A percentile compares a stretch with the other conserved stretches of the same genome.
These are phyloP conservation scores for Dorcus parallelipipedus DNA, from an alignment of 2,888 invertebrate genomes.

Conservation along the genomic window DNA sequence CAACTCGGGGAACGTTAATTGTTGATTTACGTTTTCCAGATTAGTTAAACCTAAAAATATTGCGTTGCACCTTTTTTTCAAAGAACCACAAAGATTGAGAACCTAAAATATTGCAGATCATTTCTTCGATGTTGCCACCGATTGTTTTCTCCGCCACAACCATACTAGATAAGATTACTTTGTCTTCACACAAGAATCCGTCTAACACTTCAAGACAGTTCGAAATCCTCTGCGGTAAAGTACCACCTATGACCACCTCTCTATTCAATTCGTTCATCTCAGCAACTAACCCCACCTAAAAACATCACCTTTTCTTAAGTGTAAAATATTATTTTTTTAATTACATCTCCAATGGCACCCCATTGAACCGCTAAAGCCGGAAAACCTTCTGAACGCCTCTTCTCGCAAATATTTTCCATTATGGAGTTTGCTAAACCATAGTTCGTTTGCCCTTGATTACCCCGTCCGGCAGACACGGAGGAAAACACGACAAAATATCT, in stretches of 20 bases:
- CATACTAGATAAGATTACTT: slow-evolving; percentile 74
- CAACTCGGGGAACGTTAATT: slow-evolving; percentile 78
- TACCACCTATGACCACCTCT: slow-evolving; percentile 50
- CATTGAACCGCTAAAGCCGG: slow-evolving; percentile 29
- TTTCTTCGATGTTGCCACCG: slow-evolving; percentile 55
- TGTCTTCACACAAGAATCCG: slow-evolving; percentile 63
- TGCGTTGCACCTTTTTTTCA: background rate
- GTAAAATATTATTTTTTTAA: slow-evolving; percentile 32
- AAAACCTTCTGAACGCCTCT: slow-evolving; percentile 35
- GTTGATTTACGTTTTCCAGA: slow-evolving; percentile 65
- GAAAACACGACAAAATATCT: slow-evolving; percentile 87
- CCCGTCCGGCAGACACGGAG: slow-evolving; percentile 83
- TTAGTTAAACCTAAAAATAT: slow-evolving; percentile 57
- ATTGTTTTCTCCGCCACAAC: slow-evolving; percentile 81
- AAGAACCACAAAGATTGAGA: slow-evolving; percentile 64
- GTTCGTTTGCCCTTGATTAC: slow-evolving; percentile 86
- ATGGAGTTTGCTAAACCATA: slow-evolving; percentile 86
- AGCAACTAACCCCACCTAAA: slow-evolving; percentile 23
- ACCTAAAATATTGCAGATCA: slow-evolving; percentile 61
- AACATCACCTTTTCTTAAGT: background rate
- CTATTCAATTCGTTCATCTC: slow-evolving; percentile 18
- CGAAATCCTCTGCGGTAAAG: slow-evolving; percentile 64
- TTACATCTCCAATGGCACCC: slow-evolving; percentile 39
- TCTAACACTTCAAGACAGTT: slow-evolving; percentile 64
- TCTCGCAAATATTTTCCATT: slow-evolving; percentile 82